A percentile compares a stretch with the other conserved stretches of the same genome.
These are phyloP conservation scores for Ferrisia virgata DNA, from an alignment of 2,888 invertebrate species.

Conservation along the genomic window DNA sequence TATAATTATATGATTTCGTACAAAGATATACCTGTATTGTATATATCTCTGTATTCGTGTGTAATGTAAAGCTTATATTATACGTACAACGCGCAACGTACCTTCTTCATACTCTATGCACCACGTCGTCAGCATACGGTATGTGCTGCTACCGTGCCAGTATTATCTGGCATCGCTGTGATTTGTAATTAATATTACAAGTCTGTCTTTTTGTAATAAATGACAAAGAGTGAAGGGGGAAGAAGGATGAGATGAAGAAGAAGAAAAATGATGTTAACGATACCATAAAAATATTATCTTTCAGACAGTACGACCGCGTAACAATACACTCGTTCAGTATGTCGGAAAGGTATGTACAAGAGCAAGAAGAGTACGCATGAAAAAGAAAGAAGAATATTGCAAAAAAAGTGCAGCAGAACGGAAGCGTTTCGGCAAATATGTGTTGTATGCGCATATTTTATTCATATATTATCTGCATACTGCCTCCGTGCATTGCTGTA, in stretches of 20 bases:
- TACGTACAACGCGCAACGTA: no score
- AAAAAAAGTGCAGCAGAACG: neutral
- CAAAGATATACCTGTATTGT: no score
- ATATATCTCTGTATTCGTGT: no score
- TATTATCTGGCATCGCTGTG: neutral
- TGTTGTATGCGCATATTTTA: no score
- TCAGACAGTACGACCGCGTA: neutral
- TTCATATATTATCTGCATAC: neutral
- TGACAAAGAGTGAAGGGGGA: no score
- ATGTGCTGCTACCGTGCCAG: neutral
- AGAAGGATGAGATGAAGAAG: neutral
- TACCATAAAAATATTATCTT: constrained; percentile 26
- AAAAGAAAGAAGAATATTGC: neutral
- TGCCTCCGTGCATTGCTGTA: neutral
- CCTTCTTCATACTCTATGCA: no score
- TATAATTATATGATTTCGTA: no score
- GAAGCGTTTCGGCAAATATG: constrained; percentile 43
- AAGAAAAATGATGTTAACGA: neutral
- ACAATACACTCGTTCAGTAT: neutral
- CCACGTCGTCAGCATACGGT: no score
- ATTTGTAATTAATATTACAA: constrained; percentile 38
- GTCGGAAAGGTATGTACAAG: neutral
- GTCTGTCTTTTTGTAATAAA: neutral
- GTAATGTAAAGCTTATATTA: no score
- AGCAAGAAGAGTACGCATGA: neutral